A percentile compares a stretch with the other conserved stretches of the same genome.
phyloP scores from a whole-genome alignment of 2,797 vertebrate species.

The Cynopterus sphinx region DNA sequence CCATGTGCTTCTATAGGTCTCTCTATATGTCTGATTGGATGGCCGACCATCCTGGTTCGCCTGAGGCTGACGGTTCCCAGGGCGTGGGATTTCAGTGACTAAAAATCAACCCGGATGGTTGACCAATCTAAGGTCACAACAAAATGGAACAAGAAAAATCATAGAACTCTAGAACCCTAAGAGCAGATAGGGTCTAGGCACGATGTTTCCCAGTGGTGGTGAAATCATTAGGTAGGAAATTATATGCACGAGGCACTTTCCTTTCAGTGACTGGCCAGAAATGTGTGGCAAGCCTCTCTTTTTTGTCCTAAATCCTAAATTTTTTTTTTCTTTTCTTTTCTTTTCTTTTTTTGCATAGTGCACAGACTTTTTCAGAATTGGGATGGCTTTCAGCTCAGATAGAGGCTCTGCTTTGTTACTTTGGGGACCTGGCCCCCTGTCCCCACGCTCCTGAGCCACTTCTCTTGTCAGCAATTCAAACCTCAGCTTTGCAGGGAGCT shows the following conservation, averaged over 20 bases:
- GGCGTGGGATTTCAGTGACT: neutral
- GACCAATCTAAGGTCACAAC: neutral
- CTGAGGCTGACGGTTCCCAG: neutral
- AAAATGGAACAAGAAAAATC: neutral
- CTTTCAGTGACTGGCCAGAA: slow-evolving; percentile 3
- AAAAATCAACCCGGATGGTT: neutral
- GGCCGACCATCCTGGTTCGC: neutral
- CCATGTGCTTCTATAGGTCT: neutral
- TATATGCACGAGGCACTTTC: neutral
- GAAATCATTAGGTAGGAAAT: neutral
- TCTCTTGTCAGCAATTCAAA: neutral
- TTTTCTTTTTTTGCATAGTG: neutral
- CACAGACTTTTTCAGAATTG: neutral
- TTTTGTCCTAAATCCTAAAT: neutral
- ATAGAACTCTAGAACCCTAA: neutral
- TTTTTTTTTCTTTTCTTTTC: neutral
- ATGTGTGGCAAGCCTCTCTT: neutral
- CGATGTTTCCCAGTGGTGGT: neutral
- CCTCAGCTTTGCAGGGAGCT: slow-evolving; percentile 16
- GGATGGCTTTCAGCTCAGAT: neutral
- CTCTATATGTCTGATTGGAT: accelerated
- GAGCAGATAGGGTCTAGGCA: neutral
- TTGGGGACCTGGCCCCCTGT: neutral
- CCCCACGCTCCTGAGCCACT: neutral
- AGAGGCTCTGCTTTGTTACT: neutral